Conservation (phyloP, 2,113 vertebrate species). For the Phrynosoma platyrhinos region DNA sequence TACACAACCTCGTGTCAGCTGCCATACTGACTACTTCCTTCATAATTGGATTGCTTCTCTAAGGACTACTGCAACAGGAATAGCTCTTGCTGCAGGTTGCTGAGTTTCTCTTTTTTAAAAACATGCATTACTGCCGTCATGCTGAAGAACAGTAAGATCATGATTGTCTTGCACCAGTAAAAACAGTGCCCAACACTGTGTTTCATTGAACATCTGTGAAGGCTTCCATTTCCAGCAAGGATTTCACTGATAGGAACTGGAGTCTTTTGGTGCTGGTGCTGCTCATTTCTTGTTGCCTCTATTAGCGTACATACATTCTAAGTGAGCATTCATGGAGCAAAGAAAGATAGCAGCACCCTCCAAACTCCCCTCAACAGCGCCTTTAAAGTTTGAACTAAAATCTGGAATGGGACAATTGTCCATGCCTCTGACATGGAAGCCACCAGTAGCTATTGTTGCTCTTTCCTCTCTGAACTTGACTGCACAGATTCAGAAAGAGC, state of each 20-base stretch:
- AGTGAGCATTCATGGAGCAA: not conserved
- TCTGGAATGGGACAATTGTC: too few species aligned
- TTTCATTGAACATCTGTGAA: not conserved
- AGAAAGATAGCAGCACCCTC: too few species aligned
- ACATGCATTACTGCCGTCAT: not conserved
- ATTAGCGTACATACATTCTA: not conserved
- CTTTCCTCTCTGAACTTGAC: not conserved
- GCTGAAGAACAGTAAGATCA: not conserved
- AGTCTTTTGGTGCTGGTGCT: not conserved
- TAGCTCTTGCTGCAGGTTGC: not conserved
- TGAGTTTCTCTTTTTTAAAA: not conserved
- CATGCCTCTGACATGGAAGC: too few species aligned
- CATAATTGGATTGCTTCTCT: conserved; percentile 19
- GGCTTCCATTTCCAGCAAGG: not conserved
- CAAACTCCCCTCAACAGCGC: too few species aligned
- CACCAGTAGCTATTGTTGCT: too few species aligned
- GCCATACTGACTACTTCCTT: not conserved
- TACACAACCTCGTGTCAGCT: not conserved
- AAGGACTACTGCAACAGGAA: not conserved
- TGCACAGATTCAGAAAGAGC: not conserved
- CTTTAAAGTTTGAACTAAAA: too few species aligned
- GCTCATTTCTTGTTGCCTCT: not conserved
- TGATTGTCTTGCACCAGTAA: not conserved
- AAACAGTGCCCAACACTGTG: not conserved
- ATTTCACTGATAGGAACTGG: not conserved